Conservation (phyloP, 2,113 vertebrate species). For the Chloebia gouldiae region DNA sequence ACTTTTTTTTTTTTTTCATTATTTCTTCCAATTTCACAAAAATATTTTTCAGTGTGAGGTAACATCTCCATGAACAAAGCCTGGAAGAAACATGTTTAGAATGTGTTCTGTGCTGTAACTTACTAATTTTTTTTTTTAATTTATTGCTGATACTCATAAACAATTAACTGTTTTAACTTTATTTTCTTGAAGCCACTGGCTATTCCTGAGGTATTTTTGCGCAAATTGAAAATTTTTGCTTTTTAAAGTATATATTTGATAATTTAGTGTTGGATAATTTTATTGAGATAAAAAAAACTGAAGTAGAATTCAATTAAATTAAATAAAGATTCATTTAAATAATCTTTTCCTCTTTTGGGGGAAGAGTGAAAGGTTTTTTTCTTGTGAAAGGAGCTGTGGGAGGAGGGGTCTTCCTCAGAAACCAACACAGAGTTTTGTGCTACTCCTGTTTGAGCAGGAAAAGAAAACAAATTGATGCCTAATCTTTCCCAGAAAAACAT, state of each 20-base stretch:
- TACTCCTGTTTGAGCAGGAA: background rate
- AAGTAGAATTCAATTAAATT: background rate
- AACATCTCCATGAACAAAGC: background rate
- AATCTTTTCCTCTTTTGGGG: background rate
- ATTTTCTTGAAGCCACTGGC: background rate
- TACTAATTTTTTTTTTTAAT: background rate
- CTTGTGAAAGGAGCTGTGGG: background rate
- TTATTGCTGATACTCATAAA: background rate
- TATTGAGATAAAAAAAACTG: background rate
- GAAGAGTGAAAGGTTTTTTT: background rate
- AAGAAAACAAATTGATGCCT: background rate
- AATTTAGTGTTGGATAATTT: background rate
- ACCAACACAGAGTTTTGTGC: background rate
- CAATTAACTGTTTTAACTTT: background rate
- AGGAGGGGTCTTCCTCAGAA: background rate
- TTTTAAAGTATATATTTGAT: background rate
- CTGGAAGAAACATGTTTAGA: background rate
- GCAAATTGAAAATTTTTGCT: background rate
- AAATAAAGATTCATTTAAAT: background rate
- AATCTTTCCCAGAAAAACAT: conserved; percentile 11
- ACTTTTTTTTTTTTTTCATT: background rate
- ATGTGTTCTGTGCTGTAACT: background rate
- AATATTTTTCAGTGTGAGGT: background rate
- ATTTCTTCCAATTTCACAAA: background rate
- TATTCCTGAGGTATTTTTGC: background rate